Evolutionary conservation across 2,888 invertebrate species (phyloP).

Genomic region (Mesoligia furuncula): DNA sequence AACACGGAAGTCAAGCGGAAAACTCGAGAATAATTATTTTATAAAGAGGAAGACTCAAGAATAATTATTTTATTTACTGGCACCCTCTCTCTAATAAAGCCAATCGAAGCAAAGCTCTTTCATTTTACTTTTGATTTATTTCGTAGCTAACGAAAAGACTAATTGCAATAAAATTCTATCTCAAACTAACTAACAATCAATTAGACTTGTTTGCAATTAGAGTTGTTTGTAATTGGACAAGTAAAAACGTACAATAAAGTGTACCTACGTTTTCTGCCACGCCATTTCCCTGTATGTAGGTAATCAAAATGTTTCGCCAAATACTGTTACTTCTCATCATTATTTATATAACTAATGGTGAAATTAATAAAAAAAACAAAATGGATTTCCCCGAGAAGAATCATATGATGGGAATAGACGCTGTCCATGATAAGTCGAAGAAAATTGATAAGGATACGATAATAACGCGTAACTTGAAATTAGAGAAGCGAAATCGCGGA

Average conservation of each 20-base stretch:
- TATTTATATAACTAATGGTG: slow-evolving; percentile 41
- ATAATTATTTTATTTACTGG: background rate
- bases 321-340: slow-evolving; percentile 45
- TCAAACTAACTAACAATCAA: slow-evolving; percentile 43
- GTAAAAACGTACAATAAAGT: background rate
- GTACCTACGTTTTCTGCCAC: background rate
- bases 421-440: slow-evolving; percentile 70
- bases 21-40: too few species aligned
- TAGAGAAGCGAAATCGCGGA: slow-evolving; percentile 72
- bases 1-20: too few species aligned
- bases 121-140: slow-evolving; percentile 1
- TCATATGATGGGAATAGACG: slow-evolving; percentile 78
- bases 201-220: slow-evolving; percentile 18
- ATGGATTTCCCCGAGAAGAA: slow-evolving; percentile 62
- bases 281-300: slow-evolving; percentile 1
- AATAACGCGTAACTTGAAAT: slow-evolving; percentile 79
- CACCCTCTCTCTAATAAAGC: background rate
- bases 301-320: slow-evolving; percentile 48
- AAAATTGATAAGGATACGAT: slow-evolving; percentile 83
- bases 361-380: slow-evolving; percentile 42
- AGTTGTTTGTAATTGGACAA: slow-evolving; percentile 2
- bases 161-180: slow-evolving; percentile 10
- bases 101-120: background rate
- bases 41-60: too few species aligned
- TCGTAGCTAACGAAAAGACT: background rate